Conservation (phyloP, 1,140 invertebrate genomes). For the Drosophila prosaltans region DNA sequence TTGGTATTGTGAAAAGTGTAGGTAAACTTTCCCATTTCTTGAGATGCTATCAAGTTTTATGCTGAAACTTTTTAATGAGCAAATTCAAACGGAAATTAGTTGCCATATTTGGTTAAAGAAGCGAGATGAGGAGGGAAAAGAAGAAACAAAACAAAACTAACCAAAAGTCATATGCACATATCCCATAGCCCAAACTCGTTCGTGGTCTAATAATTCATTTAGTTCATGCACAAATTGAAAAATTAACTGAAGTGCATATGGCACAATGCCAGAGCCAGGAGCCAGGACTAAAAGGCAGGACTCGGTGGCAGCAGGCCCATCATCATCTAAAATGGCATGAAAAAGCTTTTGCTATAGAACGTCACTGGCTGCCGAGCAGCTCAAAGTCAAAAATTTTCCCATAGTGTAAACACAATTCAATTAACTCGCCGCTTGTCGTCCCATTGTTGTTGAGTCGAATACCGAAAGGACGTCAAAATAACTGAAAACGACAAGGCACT, state of each 20-base stretch:
- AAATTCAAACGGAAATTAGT: slow-evolving; percentile 56
- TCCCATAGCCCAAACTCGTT: neutral
- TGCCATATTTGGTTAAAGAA: slow-evolving; percentile 2
- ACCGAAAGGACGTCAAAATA: slow-evolving; percentile 67
- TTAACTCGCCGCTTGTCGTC: slow-evolving; percentile 72
- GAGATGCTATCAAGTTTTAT: slow-evolving; percentile 6
- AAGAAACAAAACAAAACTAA: neutral
- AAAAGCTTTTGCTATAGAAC: slow-evolving; percentile 23
- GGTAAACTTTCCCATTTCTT: neutral
- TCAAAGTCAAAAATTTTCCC: slow-evolving; percentile 30
- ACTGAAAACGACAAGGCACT: slow-evolving; percentile 74
- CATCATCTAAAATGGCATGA: slow-evolving; percentile 19
- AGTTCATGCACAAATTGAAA: slow-evolving; percentile 32
- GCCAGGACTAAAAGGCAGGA: slow-evolving; percentile 7
- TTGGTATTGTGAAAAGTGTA: neutral
- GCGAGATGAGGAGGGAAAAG: neutral
- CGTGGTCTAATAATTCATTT: slow-evolving; percentile 30
- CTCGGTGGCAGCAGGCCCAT: neutral
- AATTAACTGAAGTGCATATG: slow-evolving; percentile 30
- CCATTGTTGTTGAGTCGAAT: slow-evolving; percentile 62
- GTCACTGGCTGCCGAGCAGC: slow-evolving; percentile 15
- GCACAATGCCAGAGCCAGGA: slow-evolving; percentile 1
- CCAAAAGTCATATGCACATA: slow-evolving; percentile 8
- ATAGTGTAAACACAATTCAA: slow-evolving; percentile 80
- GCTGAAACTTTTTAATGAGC: slow-evolving; percentile 71